A percentile compares a stretch with the other conserved stretches of the same genome.
Evolutionary conservation across 2,113 vertebrate species (phyloP).

Genomic region (Herpailurus yagouaroundi): DNA sequence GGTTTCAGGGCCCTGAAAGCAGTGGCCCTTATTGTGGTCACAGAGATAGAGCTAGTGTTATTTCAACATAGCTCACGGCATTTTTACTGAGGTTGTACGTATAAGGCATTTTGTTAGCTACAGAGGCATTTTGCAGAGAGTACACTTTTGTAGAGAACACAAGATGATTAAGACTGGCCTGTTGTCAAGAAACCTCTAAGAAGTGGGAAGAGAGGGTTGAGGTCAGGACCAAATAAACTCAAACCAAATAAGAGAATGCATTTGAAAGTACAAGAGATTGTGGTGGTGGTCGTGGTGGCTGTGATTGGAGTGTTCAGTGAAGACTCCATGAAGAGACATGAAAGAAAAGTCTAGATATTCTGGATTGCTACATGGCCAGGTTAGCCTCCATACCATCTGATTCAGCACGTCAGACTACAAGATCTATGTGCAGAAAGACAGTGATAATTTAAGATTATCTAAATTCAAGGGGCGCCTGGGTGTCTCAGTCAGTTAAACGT

Average conservation of each 20-base stretch:
- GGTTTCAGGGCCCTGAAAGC: neutral
- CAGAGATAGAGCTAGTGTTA: neutral
- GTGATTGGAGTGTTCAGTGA: neutral
- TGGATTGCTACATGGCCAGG: neutral
- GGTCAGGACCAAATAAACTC: neutral
- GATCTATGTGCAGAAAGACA: accelerated
- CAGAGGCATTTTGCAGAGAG: neutral
- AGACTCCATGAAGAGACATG: neutral
- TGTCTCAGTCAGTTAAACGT: too few relatives aligned
- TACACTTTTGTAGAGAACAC: neutral
- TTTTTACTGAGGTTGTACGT: neutral
- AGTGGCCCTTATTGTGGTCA: neutral
- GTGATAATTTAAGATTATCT: neutral
- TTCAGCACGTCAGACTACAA: neutral
- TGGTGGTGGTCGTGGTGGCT: neutral
- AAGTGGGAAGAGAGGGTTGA: neutral
- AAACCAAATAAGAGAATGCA: neutral
- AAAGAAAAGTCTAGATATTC: neutral
- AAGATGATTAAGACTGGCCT: neutral
- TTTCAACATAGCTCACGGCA: neutral
- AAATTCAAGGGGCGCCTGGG: neutral
- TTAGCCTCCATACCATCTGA: neutral
- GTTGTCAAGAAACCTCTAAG: neutral
- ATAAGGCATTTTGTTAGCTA: neutral
- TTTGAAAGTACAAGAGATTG: neutral